Base-by-base conservation (phyloP, 1,140 invertebrate species). In the Rhynchophorus ferrugineus region DNA sequence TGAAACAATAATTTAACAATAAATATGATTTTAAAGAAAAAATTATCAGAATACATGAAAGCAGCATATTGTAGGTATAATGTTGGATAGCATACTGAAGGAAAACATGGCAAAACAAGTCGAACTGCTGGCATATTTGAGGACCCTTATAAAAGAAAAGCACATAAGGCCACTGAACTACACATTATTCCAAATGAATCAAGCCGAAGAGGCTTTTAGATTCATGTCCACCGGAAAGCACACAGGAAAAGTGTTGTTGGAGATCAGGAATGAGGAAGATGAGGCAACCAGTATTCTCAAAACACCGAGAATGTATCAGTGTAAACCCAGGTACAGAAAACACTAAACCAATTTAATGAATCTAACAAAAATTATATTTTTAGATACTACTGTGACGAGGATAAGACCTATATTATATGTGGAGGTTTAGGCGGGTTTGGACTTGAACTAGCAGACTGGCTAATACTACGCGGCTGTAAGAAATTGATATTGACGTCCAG, bases 341-440 rank as follows among this genome's bases (percentile, higher is more conserved):
- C n/a, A n/a, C n/a, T n/a, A n/a, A n/a, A n/a, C n/a, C n/a, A n/a
- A n/a, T n/a, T n/a, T 29, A 29, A 29, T 29, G 11, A 29, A 29
- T 6, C 24, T 29, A 11, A 29, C 24, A 29, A 11, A 29, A 29
- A 29, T 29, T 11, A 29, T 29, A 29, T n/a, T 29, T 29, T 37
- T 49, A 49, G 38, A 42, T 49, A 41, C 3, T 42, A 33, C 29
- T 61, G 59, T 35, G 35, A 61, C 13, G 33, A 80, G 1, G 78
- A 74, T 14, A 74, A 80, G 47, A 65, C 47, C 3, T 82, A 80
- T 57, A 61, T 83, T 0, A 73, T 84, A 1, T 70, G 76, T 2
- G 81, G 91, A 34, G 92, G 91, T 51, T 72, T 95, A 0, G 91
- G 89, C 20, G 89, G 91, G 1, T 92, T 96, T 68, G 91, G 91